A percentile compares a stretch with the other conserved stretches of the same genome.
Conservation (phyloP, 2,797 vertebrate species). For the Margarornis squamiger region DNA sequence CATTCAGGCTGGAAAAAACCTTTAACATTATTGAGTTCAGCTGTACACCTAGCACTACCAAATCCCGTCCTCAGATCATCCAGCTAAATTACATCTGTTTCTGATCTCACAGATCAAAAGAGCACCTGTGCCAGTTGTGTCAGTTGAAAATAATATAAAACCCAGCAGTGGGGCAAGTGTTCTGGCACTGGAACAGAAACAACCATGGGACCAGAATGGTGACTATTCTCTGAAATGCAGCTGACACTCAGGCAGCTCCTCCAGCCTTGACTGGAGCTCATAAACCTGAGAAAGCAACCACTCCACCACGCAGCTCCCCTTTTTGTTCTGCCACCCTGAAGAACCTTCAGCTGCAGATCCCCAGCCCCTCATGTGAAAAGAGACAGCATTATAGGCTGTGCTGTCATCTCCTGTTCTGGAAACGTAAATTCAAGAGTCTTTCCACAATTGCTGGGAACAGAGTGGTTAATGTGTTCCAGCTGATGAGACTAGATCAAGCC, state of each 20-base stretch:
- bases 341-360: neutral
- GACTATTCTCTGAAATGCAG: neutral
- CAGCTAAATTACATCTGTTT: neutral
- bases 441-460: neutral
- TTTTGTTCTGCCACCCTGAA: neutral
- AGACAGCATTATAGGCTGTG: neutral
- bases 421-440: neutral
- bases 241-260: neutral
- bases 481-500: neutral
- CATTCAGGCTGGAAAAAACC: neutral
- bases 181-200: neutral
- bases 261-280: neutral
- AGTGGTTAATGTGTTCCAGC: neutral
- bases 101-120: conserved; percentile 5
- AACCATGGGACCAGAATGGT: neutral
- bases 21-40: neutral
- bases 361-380: neutral
- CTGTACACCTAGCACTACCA: neutral
- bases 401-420: neutral
- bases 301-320: neutral
- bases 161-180: neutral
- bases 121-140: neutral
- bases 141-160: neutral
- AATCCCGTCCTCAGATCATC: neutral
- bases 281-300: neutral